Percentiles rank a stretch among this genome's conserved stretches.
Conservation (phyloP, 2,797 vertebrate genomes). For the Orestias chungarensis region DNA sequence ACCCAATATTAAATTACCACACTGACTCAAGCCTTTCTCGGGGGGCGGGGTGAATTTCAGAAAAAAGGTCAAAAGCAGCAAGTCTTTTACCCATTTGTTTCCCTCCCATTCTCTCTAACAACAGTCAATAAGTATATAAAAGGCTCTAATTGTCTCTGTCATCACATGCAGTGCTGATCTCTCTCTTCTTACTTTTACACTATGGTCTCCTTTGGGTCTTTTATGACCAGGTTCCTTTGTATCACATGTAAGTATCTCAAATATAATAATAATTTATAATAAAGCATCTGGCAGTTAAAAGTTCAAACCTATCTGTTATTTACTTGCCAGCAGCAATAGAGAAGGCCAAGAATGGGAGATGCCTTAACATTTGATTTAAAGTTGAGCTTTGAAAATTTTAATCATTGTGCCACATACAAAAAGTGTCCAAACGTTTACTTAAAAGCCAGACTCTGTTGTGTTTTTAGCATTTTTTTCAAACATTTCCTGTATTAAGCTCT, state of each 20-base stretch:
- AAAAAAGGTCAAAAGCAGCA: conserved; percentile 13
- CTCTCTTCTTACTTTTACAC: conserved; percentile 48
- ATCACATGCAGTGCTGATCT: conserved; percentile 46
- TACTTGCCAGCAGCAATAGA: conserved; percentile 61
- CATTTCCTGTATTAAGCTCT: not conserved
- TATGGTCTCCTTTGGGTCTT: conserved; percentile 54
- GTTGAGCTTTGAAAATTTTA: not conserved
- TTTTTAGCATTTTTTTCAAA: too few relatives aligned
- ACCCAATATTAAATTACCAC: not conserved
- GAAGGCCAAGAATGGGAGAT: conserved; percentile 58
- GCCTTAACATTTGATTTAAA: conserved; percentile 14
- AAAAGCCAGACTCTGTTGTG: too few relatives aligned
- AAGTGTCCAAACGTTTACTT: too few relatives aligned
- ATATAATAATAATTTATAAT: too few relatives aligned
- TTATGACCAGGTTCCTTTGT: conserved; percentile 65
- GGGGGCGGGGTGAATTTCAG: conserved; percentile 4
- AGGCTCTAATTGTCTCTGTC: conserved; percentile 65
- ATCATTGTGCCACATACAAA: not conserved
- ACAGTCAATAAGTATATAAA: conserved; percentile 60
- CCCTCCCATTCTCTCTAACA: conserved; percentile 38
- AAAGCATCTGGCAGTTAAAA: conserved; percentile 57
- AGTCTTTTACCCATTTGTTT: not conserved
- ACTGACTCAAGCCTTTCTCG: conserved; percentile 7
- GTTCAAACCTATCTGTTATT: conserved; percentile 63
- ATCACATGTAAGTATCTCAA: conserved; percentile 69